Evolutionary conservation across 2,797 vertebrate species (phyloP), one percentile per base, ranked within the genome.

Genomic region (Bufotes viridis): DNA sequence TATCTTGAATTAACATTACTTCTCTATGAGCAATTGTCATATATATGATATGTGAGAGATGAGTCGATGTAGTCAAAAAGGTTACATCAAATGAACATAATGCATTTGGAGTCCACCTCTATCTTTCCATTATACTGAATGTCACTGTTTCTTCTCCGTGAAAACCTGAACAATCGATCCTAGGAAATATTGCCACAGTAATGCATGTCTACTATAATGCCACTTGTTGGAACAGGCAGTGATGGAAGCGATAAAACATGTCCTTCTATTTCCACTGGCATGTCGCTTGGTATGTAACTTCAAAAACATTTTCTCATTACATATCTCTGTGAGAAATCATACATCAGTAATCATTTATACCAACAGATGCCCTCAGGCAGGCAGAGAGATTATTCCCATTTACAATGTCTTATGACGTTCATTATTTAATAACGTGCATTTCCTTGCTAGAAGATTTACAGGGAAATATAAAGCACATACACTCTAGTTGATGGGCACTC

Each of bases 311-410:
- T 80, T 81, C 78, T 57, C 74, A 85, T 85, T 85, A 51, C 81
- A 87, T 70, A 87, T 57, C 85, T 87, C 78, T 74, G 67, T 72
- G 85, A 72, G 67, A 42, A 87, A 61, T 80, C 51, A 86, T 60
- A 78, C 84, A 86, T 69, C 85, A 81, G 65, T 72, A 87, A 81
- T 80, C 85, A 81, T 87, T 87, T 81, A 87, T 87, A 81, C 55
- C 78, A 87, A 81, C 78, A 87, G 55, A 81, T 80, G 78, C 76
- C 85, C 78, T 87, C 29, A 74, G 85, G 85, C 85, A 61, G 55
- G 22, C 65, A 57, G 20, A 49, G 29, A 80, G 65, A 81, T 60
- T 81, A 81, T 81, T 87, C 67, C 78, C 85, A 81, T 67, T 81
- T 57, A 24, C n/a, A 81, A 61, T 81, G 85, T 81, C 67, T 87